A percentile compares a stretch with the other conserved stretches of the same genome.
Conservation (phyloP, 2,113 vertebrate species). For the Hypocryptadius cinnamomeus region DNA sequence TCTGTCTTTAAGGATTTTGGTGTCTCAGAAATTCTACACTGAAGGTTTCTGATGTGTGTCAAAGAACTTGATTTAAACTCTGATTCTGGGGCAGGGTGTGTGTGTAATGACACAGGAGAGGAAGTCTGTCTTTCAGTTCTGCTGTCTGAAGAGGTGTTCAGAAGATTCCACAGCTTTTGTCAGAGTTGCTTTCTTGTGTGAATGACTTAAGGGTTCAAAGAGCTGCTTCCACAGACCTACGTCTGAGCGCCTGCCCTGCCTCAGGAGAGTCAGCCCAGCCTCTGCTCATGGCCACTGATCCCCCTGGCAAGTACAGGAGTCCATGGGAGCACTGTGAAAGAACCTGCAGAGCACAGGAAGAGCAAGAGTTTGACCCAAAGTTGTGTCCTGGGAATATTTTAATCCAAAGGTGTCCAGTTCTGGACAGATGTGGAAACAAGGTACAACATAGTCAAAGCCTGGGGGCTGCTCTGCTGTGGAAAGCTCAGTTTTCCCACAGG, state of each 20-base stretch:
- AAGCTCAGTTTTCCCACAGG: not conserved
- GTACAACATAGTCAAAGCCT: not conserved
- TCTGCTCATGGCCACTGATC: not conserved
- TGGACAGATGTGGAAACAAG: not conserved
- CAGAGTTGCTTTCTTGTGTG: conserved; percentile 40
- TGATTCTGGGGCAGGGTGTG: not conserved
- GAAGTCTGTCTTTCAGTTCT: conserved; percentile 46
- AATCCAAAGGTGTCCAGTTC: not conserved
- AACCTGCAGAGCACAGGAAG: not conserved
- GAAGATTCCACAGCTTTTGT: conserved; percentile 37
- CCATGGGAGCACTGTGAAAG: not conserved
- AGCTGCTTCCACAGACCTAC: not conserved
- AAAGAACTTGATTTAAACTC: conserved; percentile 45
- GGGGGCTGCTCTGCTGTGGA: not conserved
- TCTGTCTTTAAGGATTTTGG: conserved; percentile 40
- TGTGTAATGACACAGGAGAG: conserved; percentile 42
- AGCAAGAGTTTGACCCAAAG: not conserved
- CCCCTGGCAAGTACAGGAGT: not conserved
- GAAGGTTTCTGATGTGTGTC: conserved; percentile 50
- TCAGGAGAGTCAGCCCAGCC: not conserved
- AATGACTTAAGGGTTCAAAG: conserved; percentile 44
- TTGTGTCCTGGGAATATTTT: not conserved
- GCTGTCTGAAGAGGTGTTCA: conserved; percentile 47
- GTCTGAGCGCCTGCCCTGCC: not conserved
- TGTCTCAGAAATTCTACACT: conserved; percentile 56